These are phyloP conservation scores for Myathropa florea DNA, from an alignment of 2,888 invertebrate species.

Conservation along the genomic window DNA sequence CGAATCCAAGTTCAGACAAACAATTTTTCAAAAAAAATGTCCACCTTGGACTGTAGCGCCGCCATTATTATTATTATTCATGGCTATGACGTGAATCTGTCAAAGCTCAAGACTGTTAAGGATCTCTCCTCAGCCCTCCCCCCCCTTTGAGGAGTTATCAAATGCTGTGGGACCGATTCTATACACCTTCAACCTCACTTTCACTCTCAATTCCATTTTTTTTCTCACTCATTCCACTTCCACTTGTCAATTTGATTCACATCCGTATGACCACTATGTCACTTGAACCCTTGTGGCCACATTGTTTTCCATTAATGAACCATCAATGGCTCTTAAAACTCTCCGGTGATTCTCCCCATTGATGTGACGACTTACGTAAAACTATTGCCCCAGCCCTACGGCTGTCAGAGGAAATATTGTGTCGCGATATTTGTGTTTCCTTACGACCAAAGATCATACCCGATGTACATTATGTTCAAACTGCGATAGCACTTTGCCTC, in stretches of 20 bases:
- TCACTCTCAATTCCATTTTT: background rate
- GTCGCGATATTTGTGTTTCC: constrained; percentile 22
- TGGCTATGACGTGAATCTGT: no score
- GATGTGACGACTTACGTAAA: constrained; percentile 31
- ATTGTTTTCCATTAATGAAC: constrained; percentile 14
- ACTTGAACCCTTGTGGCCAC: constrained; percentile 9
- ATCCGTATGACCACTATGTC: constrained; percentile 6
- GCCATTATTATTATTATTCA: no score
- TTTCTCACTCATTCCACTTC: background rate
- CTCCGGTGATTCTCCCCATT: background rate
- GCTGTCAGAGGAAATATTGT: constrained; percentile 2
- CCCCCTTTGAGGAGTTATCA: no score
- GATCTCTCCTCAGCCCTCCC: background rate
- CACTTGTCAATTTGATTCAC: background rate
- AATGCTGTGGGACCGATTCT: background rate
- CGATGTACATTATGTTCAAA: background rate
- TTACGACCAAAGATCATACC: constrained; percentile 5
- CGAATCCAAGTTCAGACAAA: no score
- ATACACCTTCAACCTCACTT: background rate
- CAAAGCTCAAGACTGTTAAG: no score
- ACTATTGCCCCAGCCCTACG: background rate
- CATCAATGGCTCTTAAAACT: background rate
- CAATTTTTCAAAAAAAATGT: no score
- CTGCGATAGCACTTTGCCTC: constrained; percentile 15
- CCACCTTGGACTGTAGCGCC: no score